Conservation (phyloP, 2,113 vertebrate species). For the Empidonax alnorum region DNA sequence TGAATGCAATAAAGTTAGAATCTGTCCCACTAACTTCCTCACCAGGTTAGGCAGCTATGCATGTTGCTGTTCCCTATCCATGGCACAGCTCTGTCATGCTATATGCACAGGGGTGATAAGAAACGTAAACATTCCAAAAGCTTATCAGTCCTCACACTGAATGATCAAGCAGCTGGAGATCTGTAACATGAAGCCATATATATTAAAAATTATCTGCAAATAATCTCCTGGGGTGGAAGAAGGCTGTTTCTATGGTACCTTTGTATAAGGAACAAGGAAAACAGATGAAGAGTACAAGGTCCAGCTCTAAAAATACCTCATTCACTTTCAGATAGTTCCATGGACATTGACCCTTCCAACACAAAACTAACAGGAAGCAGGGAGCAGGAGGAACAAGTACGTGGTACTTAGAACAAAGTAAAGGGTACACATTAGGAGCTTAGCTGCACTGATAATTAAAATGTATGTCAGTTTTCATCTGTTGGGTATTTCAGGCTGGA, state of each 20-base stretch:
- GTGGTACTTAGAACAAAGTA: neutral
- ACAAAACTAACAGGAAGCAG: neutral
- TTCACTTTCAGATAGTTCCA: slow-evolving; percentile 3
- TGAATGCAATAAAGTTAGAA: neutral
- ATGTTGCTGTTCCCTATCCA: neutral
- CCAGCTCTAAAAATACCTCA: slow-evolving; percentile 55
- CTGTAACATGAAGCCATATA: slow-evolving; percentile 29
- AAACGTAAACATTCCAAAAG: neutral
- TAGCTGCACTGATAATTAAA: neutral
- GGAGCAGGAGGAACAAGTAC: neutral
- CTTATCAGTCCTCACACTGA: slow-evolving; percentile 20
- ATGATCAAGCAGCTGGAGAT: slow-evolving; percentile 34
- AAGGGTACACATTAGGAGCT: neutral
- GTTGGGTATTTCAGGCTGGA: neutral
- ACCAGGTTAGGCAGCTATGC: neutral
- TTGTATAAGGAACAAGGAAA: slow-evolving; percentile 30
- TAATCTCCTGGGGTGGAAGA: slow-evolving; percentile 10
- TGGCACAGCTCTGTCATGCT: neutral
- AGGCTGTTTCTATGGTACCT: slow-evolving; percentile 55
- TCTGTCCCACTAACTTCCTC: neutral
- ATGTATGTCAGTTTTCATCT: neutral
- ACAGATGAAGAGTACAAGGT: slow-evolving; percentile 16
- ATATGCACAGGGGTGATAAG: neutral
- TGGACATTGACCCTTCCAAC: neutral
- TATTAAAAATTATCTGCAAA: slow-evolving; percentile 42